Conservation (phyloP, 2,113 vertebrate genomes). For the Pandion haliaetus region DNA sequence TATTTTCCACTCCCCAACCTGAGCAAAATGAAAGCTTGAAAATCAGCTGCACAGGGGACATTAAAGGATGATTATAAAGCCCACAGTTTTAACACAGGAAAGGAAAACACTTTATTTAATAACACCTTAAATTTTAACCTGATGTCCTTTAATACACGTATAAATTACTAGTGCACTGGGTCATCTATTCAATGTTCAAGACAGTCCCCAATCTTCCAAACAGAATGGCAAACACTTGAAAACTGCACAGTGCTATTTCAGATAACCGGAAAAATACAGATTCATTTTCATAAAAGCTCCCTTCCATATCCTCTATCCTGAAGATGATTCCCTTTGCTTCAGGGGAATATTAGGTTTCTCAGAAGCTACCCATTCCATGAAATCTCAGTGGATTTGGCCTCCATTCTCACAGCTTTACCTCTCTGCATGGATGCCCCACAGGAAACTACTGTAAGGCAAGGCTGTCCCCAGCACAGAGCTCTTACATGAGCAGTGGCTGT, state of each 20-base stretch:
- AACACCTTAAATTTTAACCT: conserved; percentile 26
- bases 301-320: not conserved
- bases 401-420: not conserved
- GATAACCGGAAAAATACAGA: not conserved
- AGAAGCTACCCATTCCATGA: not conserved
- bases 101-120: not conserved
- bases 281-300: not conserved
- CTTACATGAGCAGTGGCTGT: not conserved
- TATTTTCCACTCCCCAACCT: not conserved
- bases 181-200: not conserved
- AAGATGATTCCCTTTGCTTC: not conserved
- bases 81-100: not conserved
- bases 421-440: not conserved
- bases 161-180: not conserved
- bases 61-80: not conserved
- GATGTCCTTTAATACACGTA: not conserved
- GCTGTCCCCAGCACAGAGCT: not conserved
- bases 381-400: not conserved
- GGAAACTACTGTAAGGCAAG: not conserved
- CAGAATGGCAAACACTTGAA: not conserved
- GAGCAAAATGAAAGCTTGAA: not conserved
- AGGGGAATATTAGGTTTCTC: not conserved
- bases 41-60: not conserved
- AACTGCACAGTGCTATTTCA: not conserved
- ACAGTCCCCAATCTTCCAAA: not conserved